These are phyloP conservation scores for Clarias batrachus DNA, from an alignment of 2,113 vertebrate genomes.

Conservation along the genomic window DNA sequence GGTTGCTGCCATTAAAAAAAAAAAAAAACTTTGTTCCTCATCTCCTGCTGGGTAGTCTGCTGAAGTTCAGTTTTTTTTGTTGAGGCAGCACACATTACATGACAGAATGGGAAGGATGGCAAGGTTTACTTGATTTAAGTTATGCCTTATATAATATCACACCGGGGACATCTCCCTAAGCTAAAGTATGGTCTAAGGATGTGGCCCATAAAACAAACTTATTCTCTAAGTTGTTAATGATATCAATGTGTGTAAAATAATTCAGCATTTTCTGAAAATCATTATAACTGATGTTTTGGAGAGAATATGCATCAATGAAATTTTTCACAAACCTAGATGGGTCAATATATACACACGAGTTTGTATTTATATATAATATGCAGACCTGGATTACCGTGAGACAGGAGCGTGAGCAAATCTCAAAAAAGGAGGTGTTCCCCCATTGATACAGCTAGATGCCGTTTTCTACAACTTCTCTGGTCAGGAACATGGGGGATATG, in stretches of 20 bases:
- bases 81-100: conserved; percentile 1
- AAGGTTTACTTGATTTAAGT: neutral
- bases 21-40: neutral
- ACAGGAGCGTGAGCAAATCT: neutral
- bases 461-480: neutral
- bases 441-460: neutral
- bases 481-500: neutral
- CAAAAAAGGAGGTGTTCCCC: no score
- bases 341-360: neutral
- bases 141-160: neutral
- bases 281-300: neutral
- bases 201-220: neutral
- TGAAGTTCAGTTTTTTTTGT: neutral
- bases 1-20: neutral
- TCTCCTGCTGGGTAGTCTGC: neutral
- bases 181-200: neutral
- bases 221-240: neutral
- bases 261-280: neutral
- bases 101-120: neutral
- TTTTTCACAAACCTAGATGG: neutral
- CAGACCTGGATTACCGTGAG: neutral
- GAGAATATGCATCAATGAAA: neutral
- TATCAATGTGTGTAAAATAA: neutral
- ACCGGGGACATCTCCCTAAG: neutral
- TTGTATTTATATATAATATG: neutral